A percentile compares a stretch with the other conserved stretches of the same genome.
Conservation (phyloP, 2,888 invertebrate genomes). For the Gastrophysa polygoni region DNA sequence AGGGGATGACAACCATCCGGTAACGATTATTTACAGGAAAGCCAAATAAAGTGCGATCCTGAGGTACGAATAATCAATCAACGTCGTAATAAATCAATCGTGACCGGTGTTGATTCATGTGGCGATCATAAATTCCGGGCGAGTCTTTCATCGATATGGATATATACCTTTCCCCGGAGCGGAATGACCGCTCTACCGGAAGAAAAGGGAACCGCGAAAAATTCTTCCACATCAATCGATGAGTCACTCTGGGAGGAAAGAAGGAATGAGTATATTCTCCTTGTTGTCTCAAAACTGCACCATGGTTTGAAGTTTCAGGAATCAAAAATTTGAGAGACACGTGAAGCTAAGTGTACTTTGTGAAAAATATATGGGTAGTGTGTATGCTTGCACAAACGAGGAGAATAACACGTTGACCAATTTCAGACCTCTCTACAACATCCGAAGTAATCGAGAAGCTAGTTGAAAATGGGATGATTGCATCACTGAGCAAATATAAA, state of each 20-base stretch:
- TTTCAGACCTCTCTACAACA: too few relatives aligned
- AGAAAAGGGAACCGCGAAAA: slow-evolving; percentile 33
- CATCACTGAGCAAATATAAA: too few relatives aligned
- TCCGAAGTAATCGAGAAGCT: too few relatives aligned
- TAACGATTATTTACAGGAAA: slow-evolving; percentile 3
- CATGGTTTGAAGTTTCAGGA: too few relatives aligned
- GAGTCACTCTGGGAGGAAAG: slow-evolving; percentile 34
- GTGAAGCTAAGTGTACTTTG: too few relatives aligned
- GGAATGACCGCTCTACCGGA: slow-evolving; percentile 38
- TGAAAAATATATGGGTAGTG: too few relatives aligned
- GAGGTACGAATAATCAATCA: slow-evolving; percentile 53
- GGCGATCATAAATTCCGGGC: slow-evolving; percentile 51
- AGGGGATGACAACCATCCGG: slow-evolving; percentile 6
- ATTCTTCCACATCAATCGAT: slow-evolving; percentile 38
- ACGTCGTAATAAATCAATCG: slow-evolving; percentile 58
- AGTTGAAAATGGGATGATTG: too few relatives aligned
- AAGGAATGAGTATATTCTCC: too few relatives aligned
- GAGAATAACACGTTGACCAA: too few relatives aligned
- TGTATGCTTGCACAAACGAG: too few relatives aligned
- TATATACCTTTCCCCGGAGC: slow-evolving; percentile 29
- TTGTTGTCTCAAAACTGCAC: too few relatives aligned
- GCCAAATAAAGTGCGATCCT: slow-evolving; percentile 27
- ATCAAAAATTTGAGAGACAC: too few relatives aligned
- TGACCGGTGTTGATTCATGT: slow-evolving; percentile 47
- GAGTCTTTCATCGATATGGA: slow-evolving; percentile 38